A percentile compares a stretch with the other conserved stretches of the same genome.
phyloP scores from a whole-genome alignment of 2,113 vertebrate genomes.

The Leptobrachium ailaonicum region DNA sequence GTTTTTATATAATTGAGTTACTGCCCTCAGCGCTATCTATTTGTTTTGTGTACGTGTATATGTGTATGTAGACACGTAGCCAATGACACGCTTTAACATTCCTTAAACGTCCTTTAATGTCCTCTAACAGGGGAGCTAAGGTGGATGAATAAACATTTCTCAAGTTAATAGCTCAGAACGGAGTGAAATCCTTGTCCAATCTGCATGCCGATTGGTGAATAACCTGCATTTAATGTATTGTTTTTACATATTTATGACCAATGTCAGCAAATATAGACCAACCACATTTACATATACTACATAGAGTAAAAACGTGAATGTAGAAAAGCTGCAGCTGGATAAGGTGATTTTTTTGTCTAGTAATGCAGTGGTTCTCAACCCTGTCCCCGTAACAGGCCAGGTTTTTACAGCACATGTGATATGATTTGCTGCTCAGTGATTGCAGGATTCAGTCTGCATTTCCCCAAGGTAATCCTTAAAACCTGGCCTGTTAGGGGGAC shows the following conservation, averaged over 20 bases:
- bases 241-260: slow-evolving; percentile 32
- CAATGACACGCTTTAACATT: background rate
- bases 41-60: too few species aligned
- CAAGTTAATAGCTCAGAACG: slow-evolving; percentile 1
- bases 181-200: background rate
- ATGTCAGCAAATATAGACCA: background rate
- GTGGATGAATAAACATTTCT: slow-evolving; percentile 11
- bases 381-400: too few species aligned
- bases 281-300: slow-evolving; percentile 18
- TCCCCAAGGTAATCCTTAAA: too few species aligned
- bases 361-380: too few species aligned
- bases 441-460: too few species aligned
- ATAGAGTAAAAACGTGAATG: background rate
- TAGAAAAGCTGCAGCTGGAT: background rate
- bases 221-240: slow-evolving; percentile 29
- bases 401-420: too few species aligned
- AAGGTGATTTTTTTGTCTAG: background rate
- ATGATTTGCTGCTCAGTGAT: too few species aligned
- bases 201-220: slow-evolving; percentile 2
- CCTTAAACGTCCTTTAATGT: slow-evolving; percentile 19
- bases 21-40: too few species aligned
- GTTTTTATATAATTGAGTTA: too few species aligned
- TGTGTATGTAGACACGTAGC: too few species aligned
- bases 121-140: background rate
- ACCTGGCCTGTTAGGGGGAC: too few species aligned